A percentile compares a stretch with the other conserved stretches of the same genome.
Conservation (phyloP, 2,888 invertebrate species). For the Leptarthrus brevirostris region DNA sequence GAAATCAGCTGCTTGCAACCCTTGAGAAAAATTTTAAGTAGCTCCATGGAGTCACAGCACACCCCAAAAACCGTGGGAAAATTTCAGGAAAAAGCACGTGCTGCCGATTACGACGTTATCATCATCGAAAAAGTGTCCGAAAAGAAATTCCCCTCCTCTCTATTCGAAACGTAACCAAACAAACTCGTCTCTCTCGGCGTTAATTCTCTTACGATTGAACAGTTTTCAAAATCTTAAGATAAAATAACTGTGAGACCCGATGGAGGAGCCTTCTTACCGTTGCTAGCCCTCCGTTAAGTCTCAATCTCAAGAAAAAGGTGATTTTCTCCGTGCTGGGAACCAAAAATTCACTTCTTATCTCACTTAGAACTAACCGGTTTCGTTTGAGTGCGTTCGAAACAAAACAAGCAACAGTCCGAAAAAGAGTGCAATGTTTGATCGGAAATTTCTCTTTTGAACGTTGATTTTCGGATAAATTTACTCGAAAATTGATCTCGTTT, state of each 20-base stretch:
- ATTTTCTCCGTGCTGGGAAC: background rate
- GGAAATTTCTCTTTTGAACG: background rate
- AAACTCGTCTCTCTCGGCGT: background rate
- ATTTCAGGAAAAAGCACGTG: slow-evolving; percentile 26
- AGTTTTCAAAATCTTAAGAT: no score
- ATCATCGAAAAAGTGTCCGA: background rate
- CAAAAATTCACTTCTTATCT: background rate
- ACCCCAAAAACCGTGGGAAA: slow-evolving; percentile 24
- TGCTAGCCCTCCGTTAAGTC: no score
- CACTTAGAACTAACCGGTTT: no score
- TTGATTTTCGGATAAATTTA: background rate
- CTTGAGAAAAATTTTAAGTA: no score
- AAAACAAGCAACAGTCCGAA: slow-evolving; percentile 11
- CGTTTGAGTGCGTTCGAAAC: background rate
- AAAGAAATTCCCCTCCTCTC: background rate
- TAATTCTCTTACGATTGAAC: background rate
- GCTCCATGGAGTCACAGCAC: no score
- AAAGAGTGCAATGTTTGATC: background rate
- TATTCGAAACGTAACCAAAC: background rate
- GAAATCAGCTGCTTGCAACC: background rate
- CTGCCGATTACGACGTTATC: slow-evolving; percentile 20
- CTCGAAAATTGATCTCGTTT: background rate
- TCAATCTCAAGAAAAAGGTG: no score
- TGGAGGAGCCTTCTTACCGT: no score
- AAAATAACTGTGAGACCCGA: no score